phyloP scores from a whole-genome alignment of 1,140 invertebrate genomes.

The Ostrea edulis region DNA sequence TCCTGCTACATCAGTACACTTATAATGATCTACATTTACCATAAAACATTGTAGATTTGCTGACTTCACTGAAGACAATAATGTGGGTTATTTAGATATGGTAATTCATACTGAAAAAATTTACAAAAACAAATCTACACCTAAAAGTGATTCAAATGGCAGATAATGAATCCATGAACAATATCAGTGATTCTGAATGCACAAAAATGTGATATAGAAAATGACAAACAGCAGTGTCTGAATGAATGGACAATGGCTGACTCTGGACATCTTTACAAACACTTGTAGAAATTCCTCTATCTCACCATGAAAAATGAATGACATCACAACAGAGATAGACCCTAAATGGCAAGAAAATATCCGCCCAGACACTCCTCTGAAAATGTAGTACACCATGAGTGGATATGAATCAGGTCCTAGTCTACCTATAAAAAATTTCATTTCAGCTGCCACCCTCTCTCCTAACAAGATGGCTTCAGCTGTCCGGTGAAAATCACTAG shows the following conservation, averaged over 20 bases:
- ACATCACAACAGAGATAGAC: background rate
- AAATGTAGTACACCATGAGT: background rate
- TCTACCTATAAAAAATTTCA: background rate
- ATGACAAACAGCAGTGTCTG: background rate
- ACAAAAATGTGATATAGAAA: constrained; percentile 11
- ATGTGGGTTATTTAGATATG: background rate
- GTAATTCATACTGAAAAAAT: constrained; percentile 4
- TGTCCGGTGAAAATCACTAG: background rate
- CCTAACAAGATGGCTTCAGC: background rate
- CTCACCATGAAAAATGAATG: constrained; percentile 11
- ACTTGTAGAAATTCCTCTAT: constrained; percentile 21
- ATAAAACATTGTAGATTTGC: background rate
- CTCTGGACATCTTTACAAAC: background rate
- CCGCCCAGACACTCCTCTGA: background rate
- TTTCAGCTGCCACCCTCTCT: background rate
- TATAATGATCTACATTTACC: background rate
- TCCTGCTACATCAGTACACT: background rate
- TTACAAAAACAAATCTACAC: constrained; percentile 23
- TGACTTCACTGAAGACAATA: background rate
- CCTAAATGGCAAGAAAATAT: constrained; percentile 31
- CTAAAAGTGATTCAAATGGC: constrained; percentile 13
- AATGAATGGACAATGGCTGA: background rate
- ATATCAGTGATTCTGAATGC: background rate
- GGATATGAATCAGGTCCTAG: background rate
- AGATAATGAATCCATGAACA: background rate